Percentiles rank a stretch among this genome's conserved stretches.
These are phyloP conservation scores for Pseudomyrmex flavicornis DNA, from an alignment of 1,140 invertebrate species.

Conservation along the genomic window DNA sequence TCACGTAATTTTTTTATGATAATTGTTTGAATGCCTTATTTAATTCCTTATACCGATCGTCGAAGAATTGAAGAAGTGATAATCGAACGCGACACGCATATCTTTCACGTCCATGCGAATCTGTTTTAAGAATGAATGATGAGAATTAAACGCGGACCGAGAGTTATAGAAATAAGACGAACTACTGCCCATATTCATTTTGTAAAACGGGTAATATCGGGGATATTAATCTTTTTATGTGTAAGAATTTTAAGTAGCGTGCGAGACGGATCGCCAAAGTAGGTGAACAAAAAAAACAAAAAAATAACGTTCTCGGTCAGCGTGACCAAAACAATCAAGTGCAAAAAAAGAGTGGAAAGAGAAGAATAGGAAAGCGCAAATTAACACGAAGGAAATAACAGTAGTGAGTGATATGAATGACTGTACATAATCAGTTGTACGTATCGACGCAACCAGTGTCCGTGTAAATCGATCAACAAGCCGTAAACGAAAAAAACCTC, in stretches of 20 bases:
- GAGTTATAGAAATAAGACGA: constrained; percentile 33
- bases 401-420: constrained; percentile 62
- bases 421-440: constrained; percentile 75
- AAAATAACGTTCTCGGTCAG: constrained; percentile 29
- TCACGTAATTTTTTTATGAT: background rate
- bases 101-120: constrained; percentile 60
- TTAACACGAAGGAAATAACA: constrained; percentile 43
- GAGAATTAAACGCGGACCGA: background rate
- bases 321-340: constrained; percentile 28
- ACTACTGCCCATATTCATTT: constrained; percentile 47
- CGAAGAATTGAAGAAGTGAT: constrained; percentile 20
- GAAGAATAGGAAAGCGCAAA: background rate
- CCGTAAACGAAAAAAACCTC: constrained; percentile 62
- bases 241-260: constrained; percentile 15
- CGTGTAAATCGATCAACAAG: constrained; percentile 76
- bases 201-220: constrained; percentile 30
- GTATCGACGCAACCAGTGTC: constrained; percentile 66
- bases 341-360: background rate
- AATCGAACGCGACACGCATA: constrained; percentile 10
- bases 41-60: background rate
- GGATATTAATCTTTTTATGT: constrained; percentile 26
- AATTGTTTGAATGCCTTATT: background rate
- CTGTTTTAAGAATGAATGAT: constrained; percentile 29
- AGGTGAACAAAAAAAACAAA: background rate
- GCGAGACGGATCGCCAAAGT: constrained; percentile 18